Evolutionary conservation across 2,888 invertebrate species (phyloP).

Genomic region (Spicauda simplicius): DNA sequence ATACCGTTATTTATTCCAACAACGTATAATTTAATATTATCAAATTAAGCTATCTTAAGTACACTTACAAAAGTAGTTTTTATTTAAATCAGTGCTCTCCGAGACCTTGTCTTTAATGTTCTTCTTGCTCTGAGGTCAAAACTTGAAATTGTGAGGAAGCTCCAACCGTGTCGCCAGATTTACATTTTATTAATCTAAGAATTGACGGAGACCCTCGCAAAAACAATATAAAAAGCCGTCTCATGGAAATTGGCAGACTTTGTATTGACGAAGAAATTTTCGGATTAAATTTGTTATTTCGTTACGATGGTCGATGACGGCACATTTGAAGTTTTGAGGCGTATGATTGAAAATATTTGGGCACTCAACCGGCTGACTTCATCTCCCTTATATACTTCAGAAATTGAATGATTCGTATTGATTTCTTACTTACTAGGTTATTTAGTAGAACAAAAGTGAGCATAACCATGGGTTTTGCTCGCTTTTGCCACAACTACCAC

Average conservation of each 20-base stretch:
- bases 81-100: no score
- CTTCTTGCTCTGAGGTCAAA: background rate
- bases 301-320: conserved; percentile 29
- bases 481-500: no score
- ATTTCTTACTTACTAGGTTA: no score
- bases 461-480: no score
- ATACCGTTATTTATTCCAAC: no score
- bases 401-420: background rate
- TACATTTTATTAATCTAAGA: conserved; percentile 41
- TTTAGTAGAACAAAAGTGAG: no score
- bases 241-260: conserved; percentile 34
- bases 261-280: conserved; percentile 28
- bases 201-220: conserved; percentile 37
- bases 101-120: no score
- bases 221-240: conserved; percentile 40
- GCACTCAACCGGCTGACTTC: background rate
- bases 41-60: no score
- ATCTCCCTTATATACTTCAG: conserved; percentile 4
- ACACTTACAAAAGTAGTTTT: no score
- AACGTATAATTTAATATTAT: no score
- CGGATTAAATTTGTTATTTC: conserved; percentile 35
- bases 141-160: conserved; percentile 23
- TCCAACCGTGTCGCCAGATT: conserved; percentile 35
- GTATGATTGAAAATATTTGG: conserved; percentile 34
- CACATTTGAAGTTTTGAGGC: conserved; percentile 35